Evolutionary conservation across 37 sponge, comb jelly and placozoan species (phyloP), one percentile per base, ranked within the genome.

Genomic region (Ephydatia muelleri): DNA sequence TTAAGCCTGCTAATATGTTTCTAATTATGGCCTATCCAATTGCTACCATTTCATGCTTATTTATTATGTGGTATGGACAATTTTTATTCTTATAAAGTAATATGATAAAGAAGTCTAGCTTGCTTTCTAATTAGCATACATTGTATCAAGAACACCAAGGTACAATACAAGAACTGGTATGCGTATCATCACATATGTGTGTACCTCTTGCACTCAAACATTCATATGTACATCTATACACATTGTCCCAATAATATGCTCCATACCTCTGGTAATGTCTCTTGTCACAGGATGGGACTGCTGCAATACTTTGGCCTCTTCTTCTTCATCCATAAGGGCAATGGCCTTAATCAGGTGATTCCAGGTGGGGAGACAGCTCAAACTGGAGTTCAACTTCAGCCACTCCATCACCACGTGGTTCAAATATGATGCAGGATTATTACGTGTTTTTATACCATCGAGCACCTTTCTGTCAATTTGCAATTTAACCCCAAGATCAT

Each of bases 161-260:
- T n/a, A n/a, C n/a, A n/a, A n/a, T n/a, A n/a, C n/a, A n/a, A n/a
- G n/a, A n/a, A n/a, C n/a, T n/a, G n/a, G n/a, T n/a, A n/a, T n/a
- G n/a, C n/a, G n/a, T n/a, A n/a, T n/a, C n/a, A n/a, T n/a, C n/a
- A n/a, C n/a, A n/a, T n/a, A n/a, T n/a, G n/a, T n/a, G n/a, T n/a
- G n/a, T n/a, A n/a, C n/a, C n/a, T n/a, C 68, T 34, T 21, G 29
- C 80, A 67, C 68, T 31, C 80, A 80, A 31, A 35, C 80, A 80
- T 47, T 33, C 67, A 80, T 21, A 27, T 34, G 33, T 47, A 80
- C 68, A 65, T 37, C 3, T 6, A 3, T 6, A 43, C 43, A 43
- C 16, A 14, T 11, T 57, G 14, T 21, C 57, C 6, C 57, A 57
- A n/a, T n/a, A n/a, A n/a, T n/a, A n/a, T n/a, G n/a, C n/a, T 43